These are phyloP conservation scores for Rhynchonycteris naso DNA, from an alignment of 2,797 vertebrate genomes.

Conservation along the genomic window DNA sequence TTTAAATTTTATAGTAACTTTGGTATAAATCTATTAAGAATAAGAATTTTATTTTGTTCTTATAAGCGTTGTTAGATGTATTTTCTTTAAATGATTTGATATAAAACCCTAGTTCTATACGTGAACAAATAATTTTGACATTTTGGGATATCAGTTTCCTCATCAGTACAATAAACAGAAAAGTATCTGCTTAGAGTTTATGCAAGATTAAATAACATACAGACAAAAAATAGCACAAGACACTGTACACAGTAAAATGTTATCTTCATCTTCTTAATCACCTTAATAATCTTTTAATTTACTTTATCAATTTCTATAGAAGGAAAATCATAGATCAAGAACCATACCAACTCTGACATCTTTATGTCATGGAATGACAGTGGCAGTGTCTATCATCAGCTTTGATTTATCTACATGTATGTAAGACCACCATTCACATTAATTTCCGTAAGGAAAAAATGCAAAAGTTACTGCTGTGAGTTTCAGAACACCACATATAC, in stretches of 20 bases:
- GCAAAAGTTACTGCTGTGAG: background rate
- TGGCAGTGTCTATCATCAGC: background rate
- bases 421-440: background rate
- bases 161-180: background rate
- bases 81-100: constrained; percentile 17
- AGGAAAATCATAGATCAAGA: background rate
- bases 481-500: background rate
- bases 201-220: background rate
- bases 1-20: background rate
- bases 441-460: background rate
- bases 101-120: background rate
- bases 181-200: background rate
- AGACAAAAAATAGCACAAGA: background rate
- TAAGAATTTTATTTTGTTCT: background rate
- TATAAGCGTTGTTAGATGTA: background rate
- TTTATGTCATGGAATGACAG: background rate
- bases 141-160: background rate
- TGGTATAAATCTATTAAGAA: background rate
- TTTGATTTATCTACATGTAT: background rate
- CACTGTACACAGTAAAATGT: rapidly evolving
- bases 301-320: background rate
- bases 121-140: background rate
- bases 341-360: background rate
- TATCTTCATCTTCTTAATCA: background rate
- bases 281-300: background rate